Conservation (phyloP, 2,797 vertebrate genomes). For the Allobates femoralis region DNA sequence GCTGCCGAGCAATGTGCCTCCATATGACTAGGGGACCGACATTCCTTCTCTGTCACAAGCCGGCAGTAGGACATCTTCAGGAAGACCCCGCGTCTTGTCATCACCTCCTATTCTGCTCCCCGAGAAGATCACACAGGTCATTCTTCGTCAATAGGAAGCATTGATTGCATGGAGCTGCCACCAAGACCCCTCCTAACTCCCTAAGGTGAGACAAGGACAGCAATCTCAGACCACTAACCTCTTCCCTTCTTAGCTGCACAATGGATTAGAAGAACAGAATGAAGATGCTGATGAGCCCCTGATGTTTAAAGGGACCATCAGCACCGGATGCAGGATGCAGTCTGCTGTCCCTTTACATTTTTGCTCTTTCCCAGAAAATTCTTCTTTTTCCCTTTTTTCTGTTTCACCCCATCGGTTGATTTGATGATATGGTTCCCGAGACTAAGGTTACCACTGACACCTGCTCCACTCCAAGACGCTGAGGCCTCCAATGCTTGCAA, state of each 20-base stretch:
- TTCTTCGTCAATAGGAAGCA: background rate
- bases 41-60: conserved; percentile 42
- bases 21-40: conserved; percentile 32
- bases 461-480: conserved; percentile 19
- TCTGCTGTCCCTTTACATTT: conserved; percentile 17
- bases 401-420: conserved; percentile 18
- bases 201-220: conserved; percentile 62
- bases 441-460: background rate
- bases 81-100: background rate
- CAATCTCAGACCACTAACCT: conserved; percentile 1
- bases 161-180: background rate
- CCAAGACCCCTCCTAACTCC: background rate
- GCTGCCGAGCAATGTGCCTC: conserved; percentile 50
- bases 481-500: background rate
- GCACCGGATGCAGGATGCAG: background rate
- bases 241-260: conserved; percentile 24
- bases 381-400: background rate
- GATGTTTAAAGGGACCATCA: background rate
- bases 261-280: conserved; percentile 18
- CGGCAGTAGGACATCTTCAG: background rate
- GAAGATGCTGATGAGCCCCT: conserved; percentile 11
- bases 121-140: conserved; percentile 42
- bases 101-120: background rate
- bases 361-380: background rate
- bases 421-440: conserved; percentile 38